A percentile compares a stretch with the other conserved stretches of the same genome.
These are phyloP conservation scores for Chroicocephalus ridibundus DNA, from an alignment of 2,113 vertebrate species.

Conservation along the genomic window DNA sequence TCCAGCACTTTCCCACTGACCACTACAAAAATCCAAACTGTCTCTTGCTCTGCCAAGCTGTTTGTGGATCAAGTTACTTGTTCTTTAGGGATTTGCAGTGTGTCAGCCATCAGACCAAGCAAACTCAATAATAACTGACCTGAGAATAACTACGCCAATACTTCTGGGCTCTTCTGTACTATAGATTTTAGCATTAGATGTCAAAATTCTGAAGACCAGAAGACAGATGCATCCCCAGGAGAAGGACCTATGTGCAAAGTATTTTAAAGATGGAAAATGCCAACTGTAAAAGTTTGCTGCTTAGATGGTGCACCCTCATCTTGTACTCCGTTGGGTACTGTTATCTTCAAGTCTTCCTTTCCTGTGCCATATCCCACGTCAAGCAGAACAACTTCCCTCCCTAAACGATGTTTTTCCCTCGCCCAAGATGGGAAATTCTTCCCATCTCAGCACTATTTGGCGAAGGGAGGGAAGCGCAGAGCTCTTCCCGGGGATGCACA, in stretches of 20 bases:
- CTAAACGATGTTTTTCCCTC: background rate
- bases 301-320: background rate
- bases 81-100: background rate
- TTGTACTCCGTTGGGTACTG: background rate
- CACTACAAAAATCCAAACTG: slow-evolving; percentile 1
- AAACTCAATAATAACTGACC: background rate
- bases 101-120: background rate
- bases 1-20: background rate
- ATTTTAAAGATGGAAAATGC: background rate
- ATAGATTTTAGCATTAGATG: background rate
- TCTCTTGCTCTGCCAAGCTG: background rate
- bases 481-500: background rate
- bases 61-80: background rate
- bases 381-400: background rate
- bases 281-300: background rate
- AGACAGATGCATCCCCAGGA: background rate
- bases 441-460: background rate
- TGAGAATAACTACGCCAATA: background rate
- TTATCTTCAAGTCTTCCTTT: background rate
- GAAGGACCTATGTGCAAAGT: background rate
- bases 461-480: background rate
- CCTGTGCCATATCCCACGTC: fast-evolving
- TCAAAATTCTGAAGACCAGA: background rate
- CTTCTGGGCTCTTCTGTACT: background rate
- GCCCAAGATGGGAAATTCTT: background rate